Evolutionary conservation across 2,888 invertebrate genomes (phyloP), one percentile per base, ranked within the genome.

Genomic region (Cylloceria caligata): DNA sequence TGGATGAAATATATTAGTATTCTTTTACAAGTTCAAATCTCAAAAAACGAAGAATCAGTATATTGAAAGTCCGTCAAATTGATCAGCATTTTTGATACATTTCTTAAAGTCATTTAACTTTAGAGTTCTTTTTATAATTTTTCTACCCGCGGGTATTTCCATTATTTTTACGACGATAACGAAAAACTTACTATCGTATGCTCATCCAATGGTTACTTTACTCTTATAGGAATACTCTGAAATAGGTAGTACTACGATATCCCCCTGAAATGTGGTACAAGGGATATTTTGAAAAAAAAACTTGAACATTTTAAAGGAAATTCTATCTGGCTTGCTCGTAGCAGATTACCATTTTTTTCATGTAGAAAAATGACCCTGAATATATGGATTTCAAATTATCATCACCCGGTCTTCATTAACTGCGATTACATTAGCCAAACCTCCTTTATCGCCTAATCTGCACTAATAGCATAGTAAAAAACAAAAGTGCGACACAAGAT

Each of bases 381-480:
- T 6, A 6, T 16, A 45, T 45, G 45, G 5, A 4, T 45, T 45
- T 30, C 3, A 30, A 30, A 30, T 30, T 4, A 4, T 45, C 16
- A 16, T 45, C n/a, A 5, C 4, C 13, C 16, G 4, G n/a, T 16
- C 45, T 45, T 5, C 45, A 24, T 49, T 21, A 11, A 11, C 11
- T 24, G 13, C 30, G 2, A 19, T 45, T 21, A 27, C 30, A 19
- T 24, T 24, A 52, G 45, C 24, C 57, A 34, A 52, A 24, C 24
- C 47, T 49, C 67, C 67, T 52, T 57, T 65, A 78, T 73, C 60
- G 60, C 62, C 49, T 19, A 47, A 73, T 60, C 42, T 42, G 74
- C 78, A 78, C 71, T 78, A 74, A 82, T 81, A 36, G 78, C 78
- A 74, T 74, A 78, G 5, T 34, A 77, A 69, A 55, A n/a, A 64